Evolutionary conservation across 2,797 vertebrate genomes (phyloP), one percentile per base, ranked within the genome.

Genomic region (Spea hammondii): DNA sequence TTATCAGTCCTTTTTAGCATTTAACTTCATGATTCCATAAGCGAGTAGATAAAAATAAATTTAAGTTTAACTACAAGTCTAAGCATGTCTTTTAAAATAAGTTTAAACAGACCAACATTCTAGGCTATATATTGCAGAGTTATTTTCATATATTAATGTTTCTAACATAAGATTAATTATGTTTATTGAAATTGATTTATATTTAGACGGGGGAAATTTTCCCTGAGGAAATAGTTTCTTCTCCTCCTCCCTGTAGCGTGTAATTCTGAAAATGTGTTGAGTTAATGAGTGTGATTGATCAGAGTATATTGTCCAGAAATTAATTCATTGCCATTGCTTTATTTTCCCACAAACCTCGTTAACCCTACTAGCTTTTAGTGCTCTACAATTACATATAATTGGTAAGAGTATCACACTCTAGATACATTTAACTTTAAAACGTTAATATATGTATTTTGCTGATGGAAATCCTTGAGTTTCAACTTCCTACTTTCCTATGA

Each of bases 191-290:
- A 90, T 86, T 82, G 72, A 85, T 85, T 87, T 86, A 82, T 73
- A 77, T 84, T 86, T 88, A 83, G 69, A 86, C 83, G 84, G 80
- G 69, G 87, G 82, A 85, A 83, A 57, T 82, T 89, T 84, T 83
- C 86, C 85, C 82, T 69, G 78, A 89, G 85, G 82, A 89, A 86
- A 83, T 74, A 77, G 73, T 67, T 88, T 87, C 88, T 71, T 88
- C 70, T 88, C 83, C 72, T 69, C 83, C 69, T 83, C 77, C 66
- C 60, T 7, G 71, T 11, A 85, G 79, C 87, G 75, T 85, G 85
- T 80, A 86, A 83, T 87, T 11, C 86, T 88, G 85, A 87, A 90
- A 89, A 90, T 86, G 85, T 80, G 87, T 87, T 86, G 76, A 87
- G 67, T 88, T 89, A 90, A 91, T 89, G 82, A 88, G 85, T 86